Conservation (phyloP, 2,888 invertebrate genomes). For the Xanthia togata region DNA sequence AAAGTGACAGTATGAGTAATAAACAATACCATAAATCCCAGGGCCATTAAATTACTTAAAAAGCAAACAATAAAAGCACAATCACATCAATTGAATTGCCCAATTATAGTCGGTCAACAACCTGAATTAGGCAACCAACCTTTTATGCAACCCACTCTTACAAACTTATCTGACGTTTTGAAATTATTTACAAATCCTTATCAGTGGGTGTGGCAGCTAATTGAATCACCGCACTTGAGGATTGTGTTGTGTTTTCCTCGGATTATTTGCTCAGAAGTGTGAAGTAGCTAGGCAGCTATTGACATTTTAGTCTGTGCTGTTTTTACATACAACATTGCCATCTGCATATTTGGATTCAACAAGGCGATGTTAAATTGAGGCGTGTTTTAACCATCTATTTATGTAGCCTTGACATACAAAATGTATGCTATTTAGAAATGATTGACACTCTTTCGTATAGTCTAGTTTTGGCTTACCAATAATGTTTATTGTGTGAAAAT, state of each 20-base stretch:
- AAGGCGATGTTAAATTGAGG: not conserved
- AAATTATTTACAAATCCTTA: conserved; percentile 55
- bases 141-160: conserved; percentile 59
- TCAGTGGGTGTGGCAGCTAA: conserved; percentile 53
- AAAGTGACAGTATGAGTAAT: conserved; percentile 9
- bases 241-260: conserved; percentile 9
- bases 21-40: conserved; percentile 45
- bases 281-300: conserved; percentile 31
- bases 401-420: conserved; percentile 50
- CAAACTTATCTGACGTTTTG: conserved; percentile 49
- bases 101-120: conserved; percentile 62
- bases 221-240: conserved; percentile 35
- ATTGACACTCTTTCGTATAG: conserved; percentile 6
- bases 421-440: conserved; percentile 16
- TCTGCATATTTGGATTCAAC: conserved; percentile 24
- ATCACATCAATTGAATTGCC: conserved; percentile 65
- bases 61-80: conserved; percentile 56
- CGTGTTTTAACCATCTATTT: conserved; percentile 23
- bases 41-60: conserved; percentile 46
- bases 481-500: too few relatives aligned
- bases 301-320: conserved; percentile 20
- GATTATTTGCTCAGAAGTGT: conserved; percentile 24
- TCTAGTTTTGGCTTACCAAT: not conserved
- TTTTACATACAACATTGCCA: conserved; percentile 13
- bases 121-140: conserved; percentile 50